Evolutionary conservation across 1,140 invertebrate genomes (phyloP), one percentile per base, ranked within the genome.

Genomic region (Drosophila ambigua): DNA sequence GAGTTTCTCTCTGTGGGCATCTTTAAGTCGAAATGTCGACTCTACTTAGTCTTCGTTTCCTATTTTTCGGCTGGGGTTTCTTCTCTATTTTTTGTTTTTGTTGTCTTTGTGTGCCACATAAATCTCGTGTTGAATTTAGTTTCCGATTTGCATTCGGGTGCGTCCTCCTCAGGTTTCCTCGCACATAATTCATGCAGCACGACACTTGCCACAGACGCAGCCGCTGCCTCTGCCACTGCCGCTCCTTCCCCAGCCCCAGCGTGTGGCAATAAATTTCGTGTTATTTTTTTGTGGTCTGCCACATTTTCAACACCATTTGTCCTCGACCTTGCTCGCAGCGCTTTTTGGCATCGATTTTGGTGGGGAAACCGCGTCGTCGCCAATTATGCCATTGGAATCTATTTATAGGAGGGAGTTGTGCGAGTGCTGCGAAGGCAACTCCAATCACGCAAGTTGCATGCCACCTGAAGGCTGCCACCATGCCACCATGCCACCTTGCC

Each of bases 281-380:
- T 62, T 62, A 72, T 68, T 76, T 23, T 28, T 62, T 48, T 23
- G 54, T 39, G 35, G 35, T 39, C 5, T 55, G 28, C 50, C 24
- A 7, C 53, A 67, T 31, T 67, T 57, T 57, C 59, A 64, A 39
- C 68, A 39, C 28, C 66, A 58, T 66, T 63, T 77, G 77, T 72
- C 81, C 72, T 65, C 69, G 82, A 78, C 82, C 81, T 87, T 85
- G 82, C 74, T 77, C 52, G 50, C 63, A 55, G 65, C 65, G 59
- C 11, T 5, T 79, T 81, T 67, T 72, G 71, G 58, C 82, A 87
- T 85, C 69, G 82, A 87, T 85, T 39, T 87, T 79, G 78, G 61
- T 71, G 68, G 53, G 68, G 58, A 68, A 82, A 72, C 72, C 58
- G 62, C 77, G 26, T 65, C 62, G 75, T 77, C 60, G 67, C 62